phyloP scores from a whole-genome alignment of 2,113 vertebrate species.

The Lampris incognitus region DNA sequence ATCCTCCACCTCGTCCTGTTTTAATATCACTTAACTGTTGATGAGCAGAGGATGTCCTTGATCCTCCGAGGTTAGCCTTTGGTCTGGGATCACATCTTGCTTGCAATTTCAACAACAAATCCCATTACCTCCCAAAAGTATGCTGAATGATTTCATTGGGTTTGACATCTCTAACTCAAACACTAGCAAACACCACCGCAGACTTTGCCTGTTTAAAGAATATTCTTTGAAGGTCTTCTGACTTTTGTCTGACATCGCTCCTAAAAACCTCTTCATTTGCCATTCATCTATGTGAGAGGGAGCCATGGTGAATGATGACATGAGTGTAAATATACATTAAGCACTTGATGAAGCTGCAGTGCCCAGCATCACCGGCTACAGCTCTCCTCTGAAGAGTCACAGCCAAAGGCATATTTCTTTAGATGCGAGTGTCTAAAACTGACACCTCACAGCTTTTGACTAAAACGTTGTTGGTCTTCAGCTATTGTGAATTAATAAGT shows the following conservation, averaged over 20 bases:
- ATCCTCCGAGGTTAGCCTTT: conserved; percentile 46
- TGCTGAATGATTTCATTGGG: conserved; percentile 50
- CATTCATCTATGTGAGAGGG: conserved; percentile 31
- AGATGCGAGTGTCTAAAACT: conserved; percentile 25
- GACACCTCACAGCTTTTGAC: conserved; percentile 23
- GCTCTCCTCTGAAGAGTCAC: conserved; percentile 39
- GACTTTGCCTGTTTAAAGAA: conserved; percentile 8
- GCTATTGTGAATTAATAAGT: conserved; percentile 5
- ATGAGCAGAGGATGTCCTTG: conserved; percentile 41
- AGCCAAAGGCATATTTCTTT: conserved; percentile 35
- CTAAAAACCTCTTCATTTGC: conserved; percentile 49
- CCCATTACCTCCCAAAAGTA: conserved; percentile 46
- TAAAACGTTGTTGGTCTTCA: conserved; percentile 11
- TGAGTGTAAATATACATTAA: conserved; percentile 36
- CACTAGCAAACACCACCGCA: background rate
- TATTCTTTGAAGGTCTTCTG: conserved; percentile 31
- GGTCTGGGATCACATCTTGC: conserved; percentile 18
- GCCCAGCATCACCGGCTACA: conserved; percentile 51
- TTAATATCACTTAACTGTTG: conserved; percentile 42
- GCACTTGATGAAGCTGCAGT: conserved; percentile 61
- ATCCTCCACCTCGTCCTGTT: conserved; percentile 5
- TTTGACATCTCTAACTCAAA: conserved; percentile 32
- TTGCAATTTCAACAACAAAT: conserved; percentile 52
- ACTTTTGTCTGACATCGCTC: conserved; percentile 33
- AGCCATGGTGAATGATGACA: conserved; percentile 42